Evolutionary conservation across 2,888 invertebrate genomes (phyloP), one percentile per base, ranked within the genome.

Genomic region (Candidula unifasciata): DNA sequence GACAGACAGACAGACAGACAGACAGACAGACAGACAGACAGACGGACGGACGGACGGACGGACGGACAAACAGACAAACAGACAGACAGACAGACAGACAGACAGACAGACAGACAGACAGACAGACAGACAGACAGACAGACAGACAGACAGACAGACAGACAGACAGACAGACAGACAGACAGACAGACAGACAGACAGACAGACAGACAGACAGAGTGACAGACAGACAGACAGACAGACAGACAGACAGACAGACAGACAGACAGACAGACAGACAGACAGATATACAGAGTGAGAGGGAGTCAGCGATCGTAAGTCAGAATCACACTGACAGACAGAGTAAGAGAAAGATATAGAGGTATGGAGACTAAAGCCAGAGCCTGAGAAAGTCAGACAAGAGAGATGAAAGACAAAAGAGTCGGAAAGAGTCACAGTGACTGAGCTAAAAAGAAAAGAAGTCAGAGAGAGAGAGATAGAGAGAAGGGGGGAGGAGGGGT

Each of bases 41-140:
- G 60, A 60, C n/a, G 18, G 60, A 60, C n/a, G 18, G 60, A 60
- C n/a, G 18, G 60, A 60, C n/a, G 18, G 60, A 60, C n/a, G 18
- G 60, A 60, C n/a, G 18, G 60, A 60, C n/a, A 60, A 18, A 80
- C 71, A 81, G 80, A 80, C 69, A 69, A 71, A 80, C 69, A 80
- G 71, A 80, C 69, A 80, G 80, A 80, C 69, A 80, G 80, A 69
- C 69, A 80, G 71, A 80, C 69, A 80, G 80, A 80, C 44, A 80
- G 71, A 80, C 69, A 69, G 80, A 80, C 54, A 69, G 69, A 80
- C 80, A 80, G 80, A 80, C 80, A 80, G 80, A 80, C 68, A 69
- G 80, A 69, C 68, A 80, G 52, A 80, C 69, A 80, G 80, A 80
- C 80, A 80, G 80, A 68, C 68, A 80, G 80, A 80, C 68, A 80